Percentiles rank a stretch among this genome's conserved stretches.
Conservation (phyloP, 1,140 invertebrate genomes). For the Armadillidium nasatum region DNA sequence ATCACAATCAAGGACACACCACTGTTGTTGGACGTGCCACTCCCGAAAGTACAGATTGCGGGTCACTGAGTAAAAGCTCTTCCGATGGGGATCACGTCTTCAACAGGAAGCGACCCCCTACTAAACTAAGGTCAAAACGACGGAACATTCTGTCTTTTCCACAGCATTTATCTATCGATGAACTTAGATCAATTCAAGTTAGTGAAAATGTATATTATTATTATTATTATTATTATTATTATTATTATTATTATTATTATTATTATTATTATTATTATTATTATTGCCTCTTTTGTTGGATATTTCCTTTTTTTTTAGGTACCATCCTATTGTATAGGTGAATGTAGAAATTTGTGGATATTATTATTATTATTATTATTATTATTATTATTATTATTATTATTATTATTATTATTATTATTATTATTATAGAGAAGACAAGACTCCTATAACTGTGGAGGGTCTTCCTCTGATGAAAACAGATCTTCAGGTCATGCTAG, state of each 20-base stretch:
- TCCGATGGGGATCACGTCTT: constrained; percentile 50
- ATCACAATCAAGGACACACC: constrained; percentile 31
- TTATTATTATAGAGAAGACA: constrained; percentile 60
- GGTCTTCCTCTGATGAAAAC: constrained; percentile 82
- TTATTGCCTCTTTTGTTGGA: too few species aligned
- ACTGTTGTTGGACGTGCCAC: constrained; percentile 32
- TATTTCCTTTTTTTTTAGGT: too few species aligned
- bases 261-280: background rate
- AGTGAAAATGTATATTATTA: constrained; percentile 17
- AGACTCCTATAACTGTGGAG: constrained; percentile 60
- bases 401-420: constrained; percentile 19
- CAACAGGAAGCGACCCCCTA: constrained; percentile 47
- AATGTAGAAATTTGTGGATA: too few species aligned
- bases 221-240: background rate
- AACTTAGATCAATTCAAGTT: constrained; percentile 61
- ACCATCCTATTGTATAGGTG: too few species aligned
- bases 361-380: background rate
- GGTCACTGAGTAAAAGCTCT: constrained; percentile 51
- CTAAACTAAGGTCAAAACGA: constrained; percentile 51
- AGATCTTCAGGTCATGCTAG: constrained; percentile 82
- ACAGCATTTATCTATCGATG: constrained; percentile 62
- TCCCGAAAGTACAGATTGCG: constrained; percentile 49
- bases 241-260: background rate
- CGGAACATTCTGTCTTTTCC: constrained; percentile 54
- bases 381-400: too few species aligned